These are phyloP conservation scores for Holothuria scabra DNA, from an alignment of 53 echinoderm and acorn worm genomes.

Conservation along the genomic window DNA sequence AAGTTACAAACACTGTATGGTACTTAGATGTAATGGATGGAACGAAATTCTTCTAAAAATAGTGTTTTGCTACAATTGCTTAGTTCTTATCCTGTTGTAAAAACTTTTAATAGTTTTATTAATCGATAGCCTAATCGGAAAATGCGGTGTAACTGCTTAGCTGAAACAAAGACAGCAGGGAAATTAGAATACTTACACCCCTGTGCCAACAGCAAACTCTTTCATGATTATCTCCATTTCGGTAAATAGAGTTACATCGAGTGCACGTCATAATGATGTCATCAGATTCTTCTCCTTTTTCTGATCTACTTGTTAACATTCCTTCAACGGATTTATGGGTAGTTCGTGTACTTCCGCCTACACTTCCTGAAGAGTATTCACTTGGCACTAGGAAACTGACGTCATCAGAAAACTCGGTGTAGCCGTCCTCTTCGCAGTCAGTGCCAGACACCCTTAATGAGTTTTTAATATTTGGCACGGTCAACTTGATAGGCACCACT, in stretches of 20 bases:
- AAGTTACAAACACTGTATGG: too few relatives aligned
- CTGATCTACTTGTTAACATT: slow-evolving; percentile 11
- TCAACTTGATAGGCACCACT: neutral
- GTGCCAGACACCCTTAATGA: neutral
- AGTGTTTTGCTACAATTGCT: too few relatives aligned
- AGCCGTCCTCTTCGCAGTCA: too few relatives aligned
- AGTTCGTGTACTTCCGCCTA: neutral
- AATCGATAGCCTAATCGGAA: too few relatives aligned
- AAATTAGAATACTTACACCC: slow-evolving; percentile 54
- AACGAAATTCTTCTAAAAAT: too few relatives aligned
- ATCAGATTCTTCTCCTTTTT: neutral
- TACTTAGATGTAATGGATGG: too few relatives aligned
- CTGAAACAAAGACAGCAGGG: too few relatives aligned
- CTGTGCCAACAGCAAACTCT: slow-evolving; percentile 63
- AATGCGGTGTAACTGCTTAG: too few relatives aligned
- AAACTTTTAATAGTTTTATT: too few relatives aligned
- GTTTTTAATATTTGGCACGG: neutral
- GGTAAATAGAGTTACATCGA: slow-evolving; percentile 38
- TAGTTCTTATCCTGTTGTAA: too few relatives aligned
- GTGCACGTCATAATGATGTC: slow-evolving; percentile 40
- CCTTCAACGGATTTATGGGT: slow-evolving; percentile 9
- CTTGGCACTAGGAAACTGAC: slow-evolving; percentile 6
- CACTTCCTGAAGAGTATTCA: slow-evolving; percentile 23
- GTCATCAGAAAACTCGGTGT: slow-evolving; percentile 5
- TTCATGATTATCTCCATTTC: slow-evolving; percentile 45